Evolutionary conservation across 2,797 vertebrate species (phyloP).

Genomic region (Mastacembelus armatus): DNA sequence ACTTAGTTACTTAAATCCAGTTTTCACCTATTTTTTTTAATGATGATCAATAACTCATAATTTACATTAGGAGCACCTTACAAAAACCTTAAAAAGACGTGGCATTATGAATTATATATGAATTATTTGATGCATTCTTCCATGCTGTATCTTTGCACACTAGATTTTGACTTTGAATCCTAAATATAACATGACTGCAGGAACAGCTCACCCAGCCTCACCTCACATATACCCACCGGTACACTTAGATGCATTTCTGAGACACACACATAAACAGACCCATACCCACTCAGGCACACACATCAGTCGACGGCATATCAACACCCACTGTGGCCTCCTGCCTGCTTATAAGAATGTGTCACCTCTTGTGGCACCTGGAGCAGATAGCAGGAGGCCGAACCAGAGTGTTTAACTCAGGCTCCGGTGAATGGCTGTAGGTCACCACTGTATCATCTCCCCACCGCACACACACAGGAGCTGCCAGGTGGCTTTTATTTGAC

Average conservation of each 20-base stretch:
- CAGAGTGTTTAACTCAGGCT: constrained; percentile 67
- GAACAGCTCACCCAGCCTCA: constrained; percentile 18
- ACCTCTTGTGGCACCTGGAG: constrained; percentile 64
- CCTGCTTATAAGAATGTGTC: constrained; percentile 64
- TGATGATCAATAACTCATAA: no score
- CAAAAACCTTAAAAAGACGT: not conserved
- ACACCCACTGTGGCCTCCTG: constrained; percentile 48
- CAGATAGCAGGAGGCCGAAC: constrained; percentile 66
- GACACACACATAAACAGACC: not conserved
- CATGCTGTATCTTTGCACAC: not conserved
- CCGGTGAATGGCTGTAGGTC: constrained; percentile 68
- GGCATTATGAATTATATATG: not conserved
- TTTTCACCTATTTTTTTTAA: no score
- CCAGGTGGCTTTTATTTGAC: constrained; percentile 77
- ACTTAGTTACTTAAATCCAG: no score
- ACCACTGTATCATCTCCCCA: constrained; percentile 64
- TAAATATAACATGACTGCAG: constrained; percentile 34
- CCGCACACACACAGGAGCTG: constrained; percentile 47
- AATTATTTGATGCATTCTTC: not conserved
- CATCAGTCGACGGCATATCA: constrained; percentile 50
- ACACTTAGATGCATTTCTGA: constrained; percentile 17
- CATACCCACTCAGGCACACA: constrained; percentile 28
- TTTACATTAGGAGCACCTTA: not conserved
- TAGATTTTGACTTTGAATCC: not conserved
- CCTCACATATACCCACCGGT: constrained; percentile 14